Conservation (phyloP, 1,140 invertebrate species). For the honey bee (Apis mellifera) region DNA sequence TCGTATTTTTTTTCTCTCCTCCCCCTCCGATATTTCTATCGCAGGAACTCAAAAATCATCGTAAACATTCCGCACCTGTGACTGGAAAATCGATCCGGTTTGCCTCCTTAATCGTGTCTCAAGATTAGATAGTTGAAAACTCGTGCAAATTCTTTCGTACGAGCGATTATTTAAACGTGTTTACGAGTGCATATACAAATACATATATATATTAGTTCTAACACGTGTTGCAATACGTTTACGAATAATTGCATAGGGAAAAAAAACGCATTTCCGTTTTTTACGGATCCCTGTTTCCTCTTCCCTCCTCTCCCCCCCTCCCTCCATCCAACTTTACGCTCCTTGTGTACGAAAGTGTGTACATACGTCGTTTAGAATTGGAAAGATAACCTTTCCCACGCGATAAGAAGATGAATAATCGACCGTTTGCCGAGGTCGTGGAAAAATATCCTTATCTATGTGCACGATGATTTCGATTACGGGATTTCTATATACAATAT, state of each 20-base stretch:
- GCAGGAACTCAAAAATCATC: neutral
- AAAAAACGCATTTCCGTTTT: neutral
- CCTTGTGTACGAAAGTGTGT: neutral
- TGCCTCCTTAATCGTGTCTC: neutral
- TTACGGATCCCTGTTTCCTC: too few relatives aligned
- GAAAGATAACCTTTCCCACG: constrained; percentile 13
- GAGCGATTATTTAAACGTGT: neutral
- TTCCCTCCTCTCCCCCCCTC: neutral
- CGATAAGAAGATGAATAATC: constrained; percentile 25
- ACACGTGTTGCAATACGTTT: too few relatives aligned
- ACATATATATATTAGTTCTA: neutral
- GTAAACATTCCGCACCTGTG: constrained; percentile 12
- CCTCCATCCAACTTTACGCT: neutral
- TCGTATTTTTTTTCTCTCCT: too few relatives aligned
- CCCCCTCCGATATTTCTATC: too few relatives aligned
- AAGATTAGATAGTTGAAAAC: constrained; percentile 16
- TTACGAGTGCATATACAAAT: neutral
- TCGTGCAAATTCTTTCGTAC: neutral
- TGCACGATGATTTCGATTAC: neutral
- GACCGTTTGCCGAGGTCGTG: neutral
- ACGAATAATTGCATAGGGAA: too few relatives aligned
- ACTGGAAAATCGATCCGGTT: neutral
- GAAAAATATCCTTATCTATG: neutral
- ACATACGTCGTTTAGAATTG: neutral
- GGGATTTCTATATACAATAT: neutral